Base-by-base conservation (phyloP, 2,888 invertebrate genomes). In the Branchellion lobata region DNA sequence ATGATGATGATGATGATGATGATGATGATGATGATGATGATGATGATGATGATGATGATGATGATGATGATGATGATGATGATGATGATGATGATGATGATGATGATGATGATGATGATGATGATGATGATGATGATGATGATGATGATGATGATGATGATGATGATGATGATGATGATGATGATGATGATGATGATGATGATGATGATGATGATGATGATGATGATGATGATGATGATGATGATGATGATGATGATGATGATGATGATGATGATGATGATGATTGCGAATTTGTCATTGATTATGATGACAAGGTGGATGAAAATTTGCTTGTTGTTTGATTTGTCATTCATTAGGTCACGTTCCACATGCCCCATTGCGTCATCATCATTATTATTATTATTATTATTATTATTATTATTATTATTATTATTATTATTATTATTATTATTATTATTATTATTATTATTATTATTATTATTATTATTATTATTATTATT, bases 161-260 rank as follows among this genome's bases (percentile, higher is more conserved):
- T 65, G 65, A 65, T 65, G 65, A 65, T 65, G 65, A 65, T 27
- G 40, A 40, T 40, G 14, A 40, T 40, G 40, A 73, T 27, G 73
- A 73, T 53, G 57, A 53, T 53, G 57, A 53, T 75, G 75, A 53
- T 29, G 75, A 75, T 31, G 75, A 75, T 31, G 75, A 53, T 57
- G 14, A 40, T 69, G 69, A 29, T 69, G n/a, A 29, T 69, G 69
- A 31, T 69, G 31, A 65, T 65, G 65, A 65, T 65, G 65, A 65
- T 65, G 65, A 65, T 27, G 40, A 40, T 40, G 14, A 40, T 40
- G 40, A 73, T 27, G 73, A 73, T 53, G 57, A 53, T 53, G 57
- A 53, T 75, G 75, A 53, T 29, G 75, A 75, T 31, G 75, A 75
- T 31, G 75, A 53, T 57, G 14, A 40, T 69, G 69, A 29, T 69